Evolutionary conservation across 1,140 invertebrate genomes (phyloP).

Genomic region (Leptopilina clavipes): DNA sequence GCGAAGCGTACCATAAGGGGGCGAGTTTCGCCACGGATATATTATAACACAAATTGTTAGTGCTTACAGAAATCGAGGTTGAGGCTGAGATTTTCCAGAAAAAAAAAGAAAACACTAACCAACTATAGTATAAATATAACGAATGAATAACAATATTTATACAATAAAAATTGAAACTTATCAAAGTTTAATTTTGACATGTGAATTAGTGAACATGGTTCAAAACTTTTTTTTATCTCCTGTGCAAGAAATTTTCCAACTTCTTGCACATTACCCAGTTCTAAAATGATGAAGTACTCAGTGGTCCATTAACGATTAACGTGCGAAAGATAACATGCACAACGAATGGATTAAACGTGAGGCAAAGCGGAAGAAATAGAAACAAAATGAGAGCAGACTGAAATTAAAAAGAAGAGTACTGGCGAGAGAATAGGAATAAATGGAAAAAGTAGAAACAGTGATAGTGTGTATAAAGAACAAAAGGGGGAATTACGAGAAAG

Average conservation of each 20-base stretch:
- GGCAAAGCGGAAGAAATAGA: not conserved
- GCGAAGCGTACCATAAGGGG: not conserved
- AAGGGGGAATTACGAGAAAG: slow-evolving; percentile 19
- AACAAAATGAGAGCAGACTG: slow-evolving; percentile 6
- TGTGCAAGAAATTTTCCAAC: slow-evolving; percentile 15
- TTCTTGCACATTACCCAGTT: not conserved
- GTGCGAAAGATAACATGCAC: slow-evolving; percentile 33
- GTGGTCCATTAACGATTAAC: slow-evolving; percentile 40
- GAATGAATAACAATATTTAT: too few relatives aligned
- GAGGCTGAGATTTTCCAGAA: not conserved
- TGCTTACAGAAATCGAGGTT: not conserved
- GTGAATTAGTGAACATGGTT: too few relatives aligned
- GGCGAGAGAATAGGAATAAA: slow-evolving; percentile 5
- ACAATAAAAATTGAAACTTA: too few relatives aligned
- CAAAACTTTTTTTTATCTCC: too few relatives aligned
- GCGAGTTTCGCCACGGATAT: not conserved
- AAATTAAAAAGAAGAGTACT: not conserved
- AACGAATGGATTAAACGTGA: slow-evolving; percentile 39
- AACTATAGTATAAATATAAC: too few relatives aligned
- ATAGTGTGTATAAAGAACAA: not conserved
- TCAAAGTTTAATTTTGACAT: too few relatives aligned
- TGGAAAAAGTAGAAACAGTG: not conserved
- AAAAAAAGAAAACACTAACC: slow-evolving; percentile 8
- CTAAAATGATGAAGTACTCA: slow-evolving; percentile 32
- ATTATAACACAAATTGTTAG: slow-evolving; percentile 10